These are phyloP conservation scores for Nineta flava DNA, from an alignment of 2,888 invertebrate genomes.

Conservation along the genomic window DNA sequence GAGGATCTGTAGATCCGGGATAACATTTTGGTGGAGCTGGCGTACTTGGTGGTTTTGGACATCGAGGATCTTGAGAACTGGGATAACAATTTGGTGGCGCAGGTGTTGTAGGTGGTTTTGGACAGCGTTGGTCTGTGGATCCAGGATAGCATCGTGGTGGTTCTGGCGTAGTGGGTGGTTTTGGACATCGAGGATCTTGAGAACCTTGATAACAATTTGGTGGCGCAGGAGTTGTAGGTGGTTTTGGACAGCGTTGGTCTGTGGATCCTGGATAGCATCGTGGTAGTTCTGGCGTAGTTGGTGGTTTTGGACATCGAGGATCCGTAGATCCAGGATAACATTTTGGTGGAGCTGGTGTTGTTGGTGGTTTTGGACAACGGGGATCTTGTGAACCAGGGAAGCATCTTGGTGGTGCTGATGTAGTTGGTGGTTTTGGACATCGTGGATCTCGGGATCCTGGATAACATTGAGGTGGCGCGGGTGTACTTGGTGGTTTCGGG, in stretches of 20 bases:
- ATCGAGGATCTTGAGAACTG: constrained; percentile 23
- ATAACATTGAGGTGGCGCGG: constrained; percentile 15
- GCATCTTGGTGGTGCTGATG: constrained; percentile 16
- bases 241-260: constrained; percentile 16
- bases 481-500: constrained; percentile 15
- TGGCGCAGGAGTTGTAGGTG: constrained; percentile 15
- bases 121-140: constrained; percentile 22
- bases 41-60: constrained; percentile 16
- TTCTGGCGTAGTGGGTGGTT: constrained; percentile 20
- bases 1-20: constrained; percentile 19
- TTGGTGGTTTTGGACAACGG: constrained; percentile 17
- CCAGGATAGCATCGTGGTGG: constrained; percentile 26
- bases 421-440: constrained; percentile 12
- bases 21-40: constrained; percentile 16
- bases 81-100: constrained; percentile 24
- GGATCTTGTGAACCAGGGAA: constrained; percentile 20
- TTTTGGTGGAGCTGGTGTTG: constrained; percentile 12
- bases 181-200: constrained; percentile 15
- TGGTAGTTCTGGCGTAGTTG: constrained; percentile 16
- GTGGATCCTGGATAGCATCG: constrained; percentile 20
- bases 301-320: constrained; percentile 21
- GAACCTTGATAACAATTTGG: constrained; percentile 21
- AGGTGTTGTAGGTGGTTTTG: constrained; percentile 16
- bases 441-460: constrained; percentile 17
- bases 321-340: constrained; percentile 27